These are phyloP conservation scores for Dufourea novaeangliae DNA, from an alignment of 1,140 invertebrate species.

Conservation along the genomic window DNA sequence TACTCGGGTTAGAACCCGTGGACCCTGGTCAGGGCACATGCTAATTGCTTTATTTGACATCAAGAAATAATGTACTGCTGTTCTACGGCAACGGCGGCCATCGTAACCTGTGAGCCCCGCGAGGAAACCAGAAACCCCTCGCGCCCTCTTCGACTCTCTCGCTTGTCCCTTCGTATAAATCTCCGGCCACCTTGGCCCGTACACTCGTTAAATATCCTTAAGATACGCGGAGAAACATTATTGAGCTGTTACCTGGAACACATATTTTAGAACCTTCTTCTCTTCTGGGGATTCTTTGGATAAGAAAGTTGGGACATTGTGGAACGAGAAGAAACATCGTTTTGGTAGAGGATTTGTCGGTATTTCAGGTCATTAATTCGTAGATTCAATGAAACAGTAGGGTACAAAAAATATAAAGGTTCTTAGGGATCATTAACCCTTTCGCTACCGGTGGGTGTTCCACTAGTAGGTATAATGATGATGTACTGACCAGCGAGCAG, in stretches of 20 bases:
- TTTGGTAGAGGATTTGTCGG: no score
- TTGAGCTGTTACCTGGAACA: not conserved
- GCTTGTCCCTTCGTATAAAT: constrained; percentile 56
- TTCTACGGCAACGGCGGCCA: constrained; percentile 55
- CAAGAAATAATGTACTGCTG: constrained; percentile 80
- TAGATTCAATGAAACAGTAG: no score
- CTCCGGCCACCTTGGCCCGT: constrained; percentile 9
- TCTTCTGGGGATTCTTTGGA: not conserved
- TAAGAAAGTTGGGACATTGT: not conserved
- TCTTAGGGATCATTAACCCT: no score
- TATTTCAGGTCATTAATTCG: no score
- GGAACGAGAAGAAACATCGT: no score
- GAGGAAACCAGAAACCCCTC: constrained; percentile 62
- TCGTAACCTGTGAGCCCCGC: constrained; percentile 35
- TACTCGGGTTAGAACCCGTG: constrained; percentile 75
- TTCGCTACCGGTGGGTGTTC: no score
- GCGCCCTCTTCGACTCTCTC: constrained; percentile 49
- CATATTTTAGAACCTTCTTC: not conserved
- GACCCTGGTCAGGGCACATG: constrained; percentile 79
- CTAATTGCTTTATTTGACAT: constrained; percentile 83
- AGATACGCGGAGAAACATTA: not conserved
- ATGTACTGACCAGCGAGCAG: no score
- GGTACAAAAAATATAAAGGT: no score
- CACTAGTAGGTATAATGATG: no score
- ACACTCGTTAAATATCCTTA: constrained; percentile 34